Percentiles rank a stretch among this genome's conserved stretches.
phyloP scores from a whole-genome alignment of 37 sponge, comb jelly and placozoan species.

The Bolinopsis microptera region DNA sequence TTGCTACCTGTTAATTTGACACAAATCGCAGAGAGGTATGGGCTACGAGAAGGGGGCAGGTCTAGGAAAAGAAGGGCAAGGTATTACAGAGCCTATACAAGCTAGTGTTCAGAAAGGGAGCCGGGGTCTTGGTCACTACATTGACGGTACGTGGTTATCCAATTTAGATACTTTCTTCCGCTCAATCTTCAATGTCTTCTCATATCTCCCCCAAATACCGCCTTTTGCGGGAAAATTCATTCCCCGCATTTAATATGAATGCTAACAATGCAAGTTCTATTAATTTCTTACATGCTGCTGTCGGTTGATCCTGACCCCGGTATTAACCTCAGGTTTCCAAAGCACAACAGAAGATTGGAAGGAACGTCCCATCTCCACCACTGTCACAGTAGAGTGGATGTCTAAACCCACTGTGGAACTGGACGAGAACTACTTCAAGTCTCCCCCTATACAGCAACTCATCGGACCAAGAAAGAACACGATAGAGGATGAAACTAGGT shows the following conservation, averaged over 20 bases:
- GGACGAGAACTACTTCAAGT: constrained; percentile 19
- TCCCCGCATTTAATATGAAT: too few species aligned
- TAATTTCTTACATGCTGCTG: too few species aligned
- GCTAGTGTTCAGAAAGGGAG: constrained; percentile 1
- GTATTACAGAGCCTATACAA: not conserved
- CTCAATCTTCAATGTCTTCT: not conserved
- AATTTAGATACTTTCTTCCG: not conserved
- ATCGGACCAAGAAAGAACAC: constrained; percentile 41
- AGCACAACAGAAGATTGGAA: constrained; percentile 43
- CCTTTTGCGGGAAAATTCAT: too few species aligned
- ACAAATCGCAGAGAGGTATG: constrained; percentile 62
- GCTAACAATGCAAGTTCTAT: too few species aligned
- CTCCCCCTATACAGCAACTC: constrained; percentile 15
- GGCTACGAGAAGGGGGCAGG: constrained; percentile 32
- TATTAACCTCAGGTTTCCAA: constrained; percentile 43
- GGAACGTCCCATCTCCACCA: constrained; percentile 12
- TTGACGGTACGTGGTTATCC: not conserved
- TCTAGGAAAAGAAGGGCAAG: constrained; percentile 39
- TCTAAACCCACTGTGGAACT: not conserved
- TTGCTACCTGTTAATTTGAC: too few species aligned
- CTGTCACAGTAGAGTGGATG: constrained; percentile 36
- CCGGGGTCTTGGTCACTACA: constrained; percentile 39
- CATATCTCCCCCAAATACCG: too few species aligned
- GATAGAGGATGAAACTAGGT: constrained; percentile 58
- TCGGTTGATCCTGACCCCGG: too few species aligned